Evolutionary conservation across 2,888 invertebrate species (phyloP).

Genomic region (Synergus japonicus): DNA sequence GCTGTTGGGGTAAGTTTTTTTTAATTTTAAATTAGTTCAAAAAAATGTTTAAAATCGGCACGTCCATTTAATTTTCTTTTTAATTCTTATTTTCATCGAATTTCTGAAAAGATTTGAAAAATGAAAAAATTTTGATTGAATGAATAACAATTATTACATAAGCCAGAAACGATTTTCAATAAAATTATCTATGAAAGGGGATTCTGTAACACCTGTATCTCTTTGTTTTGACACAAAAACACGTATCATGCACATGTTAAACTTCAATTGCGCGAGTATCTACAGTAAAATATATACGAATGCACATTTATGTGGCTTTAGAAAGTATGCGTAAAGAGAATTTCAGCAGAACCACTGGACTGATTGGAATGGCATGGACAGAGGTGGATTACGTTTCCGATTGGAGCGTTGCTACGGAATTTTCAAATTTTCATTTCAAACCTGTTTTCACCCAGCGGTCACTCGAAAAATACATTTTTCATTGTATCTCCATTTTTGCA

Average conservation of each 20-base stretch:
- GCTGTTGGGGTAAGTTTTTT: no score
- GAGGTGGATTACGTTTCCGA: constrained; percentile 68
- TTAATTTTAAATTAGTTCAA: no score
- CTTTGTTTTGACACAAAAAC: constrained; percentile 7
- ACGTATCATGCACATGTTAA: constrained; percentile 24
- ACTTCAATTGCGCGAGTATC: constrained; percentile 19
- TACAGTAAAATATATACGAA: constrained; percentile 41
- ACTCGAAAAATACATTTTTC: constrained; percentile 43
- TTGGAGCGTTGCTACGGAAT: constrained; percentile 65
- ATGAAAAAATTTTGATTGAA: no score
- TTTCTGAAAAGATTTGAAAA: no score
- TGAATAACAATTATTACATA: no score
- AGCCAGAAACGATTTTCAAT: not conserved
- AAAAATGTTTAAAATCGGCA: no score
- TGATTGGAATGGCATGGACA: constrained; percentile 68
- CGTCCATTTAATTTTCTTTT: no score
- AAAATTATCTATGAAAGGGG: not conserved
- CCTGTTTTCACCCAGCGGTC: constrained; percentile 42
- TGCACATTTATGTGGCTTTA: constrained; percentile 46
- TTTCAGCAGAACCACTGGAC: constrained; percentile 68
- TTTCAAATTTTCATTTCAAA: constrained; percentile 56
- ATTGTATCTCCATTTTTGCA: constrained; percentile 17
- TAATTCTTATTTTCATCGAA: no score
- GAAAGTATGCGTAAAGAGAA: constrained; percentile 63
- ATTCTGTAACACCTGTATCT: not conserved